Conservation (phyloP, 2,888 invertebrate species). For the Troglohyphantes excavatus region DNA sequence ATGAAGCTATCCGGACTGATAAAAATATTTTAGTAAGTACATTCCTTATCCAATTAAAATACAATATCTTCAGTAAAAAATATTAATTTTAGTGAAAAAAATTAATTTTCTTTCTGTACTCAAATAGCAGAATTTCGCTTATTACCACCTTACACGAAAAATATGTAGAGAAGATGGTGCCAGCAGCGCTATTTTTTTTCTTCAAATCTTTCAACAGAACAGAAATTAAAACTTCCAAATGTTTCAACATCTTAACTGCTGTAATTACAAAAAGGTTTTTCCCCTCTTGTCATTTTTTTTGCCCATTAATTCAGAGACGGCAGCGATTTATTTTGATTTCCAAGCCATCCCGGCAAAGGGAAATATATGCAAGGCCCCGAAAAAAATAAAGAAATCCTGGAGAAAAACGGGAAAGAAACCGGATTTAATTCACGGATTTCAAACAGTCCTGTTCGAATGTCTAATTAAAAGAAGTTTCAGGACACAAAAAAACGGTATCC, state of each 20-base stretch:
- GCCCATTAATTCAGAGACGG: conserved; percentile 47
- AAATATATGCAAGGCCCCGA: conserved; percentile 15
- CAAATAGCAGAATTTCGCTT: neutral
- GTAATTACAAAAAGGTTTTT: conserved; percentile 47
- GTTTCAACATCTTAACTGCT: conserved; percentile 50
- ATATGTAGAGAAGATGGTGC: neutral
- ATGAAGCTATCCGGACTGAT: too few relatives aligned
- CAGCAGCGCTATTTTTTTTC: neutral
- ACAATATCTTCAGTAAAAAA: neutral
- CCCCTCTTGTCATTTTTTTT: conserved; percentile 32
- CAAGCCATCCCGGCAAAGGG: conserved; percentile 1
- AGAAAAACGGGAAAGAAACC: conserved; percentile 31
- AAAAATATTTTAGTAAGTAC: too few relatives aligned
- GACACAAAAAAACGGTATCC: conserved; percentile 26
- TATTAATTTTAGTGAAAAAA: neutral
- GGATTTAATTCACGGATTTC: conserved; percentile 53
- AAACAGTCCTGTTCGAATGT: conserved; percentile 40
- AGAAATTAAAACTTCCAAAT: conserved; percentile 14
- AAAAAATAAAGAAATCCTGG: conserved; percentile 3
- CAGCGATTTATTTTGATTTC: conserved; percentile 60
- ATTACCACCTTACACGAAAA: neutral
- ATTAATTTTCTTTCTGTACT: neutral
- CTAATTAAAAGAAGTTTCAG: conserved; percentile 63
- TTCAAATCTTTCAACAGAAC: neutral
- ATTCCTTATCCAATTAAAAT: too few relatives aligned